Percentiles rank a stretch among this genome's conserved stretches.
Conservation (phyloP, 2,113 vertebrate genomes). For the Sula dactylatra region DNA sequence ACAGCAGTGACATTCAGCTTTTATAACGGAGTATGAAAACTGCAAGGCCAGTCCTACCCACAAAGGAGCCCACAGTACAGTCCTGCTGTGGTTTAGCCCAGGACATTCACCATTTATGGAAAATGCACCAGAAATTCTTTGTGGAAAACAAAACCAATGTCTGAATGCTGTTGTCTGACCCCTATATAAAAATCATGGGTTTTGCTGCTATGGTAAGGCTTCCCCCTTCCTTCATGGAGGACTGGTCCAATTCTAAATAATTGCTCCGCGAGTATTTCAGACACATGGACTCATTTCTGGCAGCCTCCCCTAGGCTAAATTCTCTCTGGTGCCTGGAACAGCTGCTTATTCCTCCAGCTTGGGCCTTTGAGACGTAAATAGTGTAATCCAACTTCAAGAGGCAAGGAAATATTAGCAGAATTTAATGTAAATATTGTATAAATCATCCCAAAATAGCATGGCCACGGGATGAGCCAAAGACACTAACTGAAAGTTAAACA, state of each 20-base stretch:
- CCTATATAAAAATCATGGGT: neutral
- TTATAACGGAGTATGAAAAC: neutral
- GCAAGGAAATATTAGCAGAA: conserved; percentile 70
- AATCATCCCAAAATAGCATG: conserved; percentile 68
- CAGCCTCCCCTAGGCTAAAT: conserved; percentile 9
- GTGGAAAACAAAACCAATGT: neutral
- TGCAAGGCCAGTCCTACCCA: neutral
- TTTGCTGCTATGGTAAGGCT: neutral
- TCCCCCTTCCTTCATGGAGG: neutral
- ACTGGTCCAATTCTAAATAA: neutral
- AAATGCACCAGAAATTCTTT: neutral
- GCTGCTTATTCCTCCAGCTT: conserved; percentile 47
- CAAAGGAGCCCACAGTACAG: neutral
- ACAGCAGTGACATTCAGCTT: neutral
- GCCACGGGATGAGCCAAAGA: conserved; percentile 65
- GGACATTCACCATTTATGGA: too few species aligned
- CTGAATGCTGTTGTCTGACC: neutral
- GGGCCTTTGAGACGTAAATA: conserved; percentile 64
- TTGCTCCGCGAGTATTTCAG: neutral
- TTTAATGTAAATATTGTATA: conserved; percentile 71
- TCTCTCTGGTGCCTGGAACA: conserved; percentile 56
- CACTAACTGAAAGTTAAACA: conserved; percentile 67
- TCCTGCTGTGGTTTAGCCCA: neutral
- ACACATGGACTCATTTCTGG: conserved; percentile 22
- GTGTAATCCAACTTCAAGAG: conserved; percentile 63